phyloP scores from a whole-genome alignment of 1,140 invertebrate species.

The Hycleus cichorii region DNA sequence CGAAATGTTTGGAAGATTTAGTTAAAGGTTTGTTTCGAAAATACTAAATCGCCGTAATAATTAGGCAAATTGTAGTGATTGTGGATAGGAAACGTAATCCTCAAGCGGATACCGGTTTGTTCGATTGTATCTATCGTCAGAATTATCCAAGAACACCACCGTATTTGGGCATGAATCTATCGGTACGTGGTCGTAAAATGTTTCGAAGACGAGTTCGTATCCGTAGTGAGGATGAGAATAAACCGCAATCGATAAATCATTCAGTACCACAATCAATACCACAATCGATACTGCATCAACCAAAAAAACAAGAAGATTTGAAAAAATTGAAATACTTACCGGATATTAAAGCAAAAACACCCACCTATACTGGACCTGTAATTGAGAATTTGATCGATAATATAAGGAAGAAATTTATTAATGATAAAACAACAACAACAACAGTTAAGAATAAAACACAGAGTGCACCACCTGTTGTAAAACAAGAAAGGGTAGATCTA shows the following conservation, averaged over 20 bases:
- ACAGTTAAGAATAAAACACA: constrained; percentile 14
- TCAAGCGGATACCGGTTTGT: constrained; percentile 75
- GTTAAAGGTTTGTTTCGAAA: constrained; percentile 68
- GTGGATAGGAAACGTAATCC: constrained; percentile 72
- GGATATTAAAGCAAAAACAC: constrained; percentile 16
- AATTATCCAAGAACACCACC: constrained; percentile 66
- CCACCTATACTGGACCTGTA: constrained; percentile 41
- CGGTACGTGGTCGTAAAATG: constrained; percentile 54
- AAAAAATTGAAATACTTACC: not conserved
- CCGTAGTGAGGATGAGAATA: no score
- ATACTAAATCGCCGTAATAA: no score
- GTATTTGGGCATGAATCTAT: constrained; percentile 72
- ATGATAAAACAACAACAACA: not conserved
- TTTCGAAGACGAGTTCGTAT: constrained; percentile 8
- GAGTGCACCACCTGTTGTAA: constrained; percentile 20
- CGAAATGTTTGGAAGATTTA: constrained; percentile 82
- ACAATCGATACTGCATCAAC: constrained; percentile 8
- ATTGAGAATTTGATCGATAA: constrained; percentile 51
- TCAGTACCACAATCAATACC: not conserved
- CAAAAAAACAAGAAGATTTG: not conserved
- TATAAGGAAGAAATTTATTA: constrained; percentile 27
- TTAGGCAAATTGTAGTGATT: constrained; percentile 59
- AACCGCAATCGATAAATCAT: no score
- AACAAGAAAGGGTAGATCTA: not conserved
- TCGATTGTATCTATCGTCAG: constrained; percentile 77